Percentiles rank a stretch among this genome's conserved stretches.
Evolutionary conservation across 2,113 vertebrate genomes (phyloP).

Genomic region (Delphinus delphis): DNA sequence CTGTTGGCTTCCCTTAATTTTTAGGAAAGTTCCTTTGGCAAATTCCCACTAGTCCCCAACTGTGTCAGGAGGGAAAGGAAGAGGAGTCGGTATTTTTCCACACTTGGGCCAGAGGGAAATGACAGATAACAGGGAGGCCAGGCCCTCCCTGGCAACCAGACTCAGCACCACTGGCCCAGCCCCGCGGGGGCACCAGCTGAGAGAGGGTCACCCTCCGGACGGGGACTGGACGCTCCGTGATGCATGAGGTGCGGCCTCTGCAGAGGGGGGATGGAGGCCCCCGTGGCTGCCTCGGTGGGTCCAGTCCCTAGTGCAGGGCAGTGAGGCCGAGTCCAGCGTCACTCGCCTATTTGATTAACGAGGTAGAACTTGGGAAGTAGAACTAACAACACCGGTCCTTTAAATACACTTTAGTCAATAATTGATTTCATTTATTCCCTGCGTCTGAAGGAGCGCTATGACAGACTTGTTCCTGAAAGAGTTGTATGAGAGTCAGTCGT

Average conservation of each 20-base stretch:
- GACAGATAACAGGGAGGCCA: not conserved
- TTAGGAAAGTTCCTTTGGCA: conserved; percentile 24
- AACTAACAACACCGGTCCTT: not conserved
- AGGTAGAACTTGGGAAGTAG: not conserved
- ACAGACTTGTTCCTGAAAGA: not conserved
- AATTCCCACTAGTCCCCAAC: not conserved
- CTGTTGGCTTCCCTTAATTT: not conserved
- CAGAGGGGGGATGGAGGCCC: not conserved
- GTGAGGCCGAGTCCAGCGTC: not conserved
- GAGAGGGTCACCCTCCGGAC: not conserved
- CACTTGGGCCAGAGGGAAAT: not conserved
- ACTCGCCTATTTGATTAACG: not conserved
- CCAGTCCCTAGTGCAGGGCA: not conserved
- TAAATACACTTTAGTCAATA: not conserved
- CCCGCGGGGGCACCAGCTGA: not conserved
- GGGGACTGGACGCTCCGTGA: not conserved
- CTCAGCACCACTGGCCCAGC: not conserved
- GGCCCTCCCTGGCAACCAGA: not conserved
- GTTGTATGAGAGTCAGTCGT: not conserved
- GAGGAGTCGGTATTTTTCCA: not conserved
- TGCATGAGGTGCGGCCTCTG: not conserved
- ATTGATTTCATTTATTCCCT: not conserved
- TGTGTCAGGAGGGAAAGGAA: not conserved
- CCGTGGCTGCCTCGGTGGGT: not conserved
- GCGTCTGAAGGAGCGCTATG: not conserved